Evolutionary conservation across 2,888 invertebrate genomes (phyloP).

Genomic region (Ichneumon xanthorius): DNA sequence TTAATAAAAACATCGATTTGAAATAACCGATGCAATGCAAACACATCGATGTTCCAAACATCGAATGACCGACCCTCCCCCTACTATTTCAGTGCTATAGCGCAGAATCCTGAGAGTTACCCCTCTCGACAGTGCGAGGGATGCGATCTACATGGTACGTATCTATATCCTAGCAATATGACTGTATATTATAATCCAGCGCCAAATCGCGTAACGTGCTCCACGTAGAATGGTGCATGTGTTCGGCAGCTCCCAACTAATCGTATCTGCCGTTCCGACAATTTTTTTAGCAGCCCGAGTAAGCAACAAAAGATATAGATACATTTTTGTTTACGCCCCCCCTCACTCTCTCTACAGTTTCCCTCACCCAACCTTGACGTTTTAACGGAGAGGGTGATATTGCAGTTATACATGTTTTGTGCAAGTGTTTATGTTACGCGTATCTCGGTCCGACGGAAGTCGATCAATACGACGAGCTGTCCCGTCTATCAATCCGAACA

Average conservation of each 20-base stretch:
- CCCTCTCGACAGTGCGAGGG: conserved; percentile 17
- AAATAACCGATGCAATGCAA: neutral
- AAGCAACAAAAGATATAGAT: conserved; percentile 65
- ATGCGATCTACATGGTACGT: conserved; percentile 17
- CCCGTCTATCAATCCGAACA: conserved; percentile 59
- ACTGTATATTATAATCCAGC: conserved; percentile 10
- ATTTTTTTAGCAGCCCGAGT: conserved; percentile 75
- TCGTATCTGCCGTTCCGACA: conserved; percentile 71
- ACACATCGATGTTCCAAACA: neutral
- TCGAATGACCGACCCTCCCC: neutral
- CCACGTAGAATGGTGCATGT: conserved; percentile 72
- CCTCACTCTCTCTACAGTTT: neutral
- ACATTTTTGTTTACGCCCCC: neutral
- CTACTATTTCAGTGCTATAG: neutral
- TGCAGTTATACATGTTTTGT: conserved; percentile 18
- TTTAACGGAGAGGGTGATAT: conserved; percentile 5
- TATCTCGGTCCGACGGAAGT: conserved; percentile 62
- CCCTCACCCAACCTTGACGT: conserved; percentile 20
- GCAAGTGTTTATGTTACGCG: conserved; percentile 61
- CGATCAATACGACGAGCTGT: conserved; percentile 76
- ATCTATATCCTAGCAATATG: conserved; percentile 14
- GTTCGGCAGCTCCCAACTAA: conserved; percentile 70
- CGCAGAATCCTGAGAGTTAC: conserved; percentile 33
- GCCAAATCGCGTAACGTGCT: conserved; percentile 66
- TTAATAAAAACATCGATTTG: neutral